Base-by-base conservation (phyloP, 30 jellyfish, hydroid and myxozoan genomes). In the Cassiopea andromeda region DNA sequence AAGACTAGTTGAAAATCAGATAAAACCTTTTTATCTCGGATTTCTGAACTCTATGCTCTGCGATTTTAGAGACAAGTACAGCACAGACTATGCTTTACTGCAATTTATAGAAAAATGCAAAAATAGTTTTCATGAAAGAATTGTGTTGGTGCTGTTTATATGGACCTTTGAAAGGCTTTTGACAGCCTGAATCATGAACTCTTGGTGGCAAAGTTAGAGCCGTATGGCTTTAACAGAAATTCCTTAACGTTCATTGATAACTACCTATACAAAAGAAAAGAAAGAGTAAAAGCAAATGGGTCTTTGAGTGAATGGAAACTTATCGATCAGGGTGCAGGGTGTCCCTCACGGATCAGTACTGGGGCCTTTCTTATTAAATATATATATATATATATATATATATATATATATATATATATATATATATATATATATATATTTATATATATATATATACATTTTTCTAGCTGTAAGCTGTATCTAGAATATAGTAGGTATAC, bases 191-290 rank as follows among this genome's bases (percentile, higher is more conserved):
- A 54, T 66, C 75, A 66, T 66, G 45, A 66, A 66, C 75, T 66
- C 75, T 66, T 66, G 75, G 45, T 66, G 19, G 75, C 75, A 66
- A 66, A 66, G 75, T 19, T 66, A 14, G 45, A 66, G 75, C 27
- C 75, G 15, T 66, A 16, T 14, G 19, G 75, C 45, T 66, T 66
- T 19, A 66, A 19, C 45, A 66, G 75, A 66, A 16, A 19, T 3
- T 15, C 75, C 43, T 66, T 66, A 66, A 54, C 64, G 64, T 10
- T 54, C 64, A 54, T 54, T 54, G 10, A 54, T 54, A 54, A 19
- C 75, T 66, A 66, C 75, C 14, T 66, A 66, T 66, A 66, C 75
- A 66, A 66, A 66, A 66, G 75, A 66, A 66, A 66, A 7, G 27
- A 66, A 19, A 66, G 75, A 66, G 75, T 19, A 19, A 66, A 66